These are phyloP conservation scores for Pteruthius melanotis DNA, from an alignment of 2,113 vertebrate genomes.

Conservation along the genomic window DNA sequence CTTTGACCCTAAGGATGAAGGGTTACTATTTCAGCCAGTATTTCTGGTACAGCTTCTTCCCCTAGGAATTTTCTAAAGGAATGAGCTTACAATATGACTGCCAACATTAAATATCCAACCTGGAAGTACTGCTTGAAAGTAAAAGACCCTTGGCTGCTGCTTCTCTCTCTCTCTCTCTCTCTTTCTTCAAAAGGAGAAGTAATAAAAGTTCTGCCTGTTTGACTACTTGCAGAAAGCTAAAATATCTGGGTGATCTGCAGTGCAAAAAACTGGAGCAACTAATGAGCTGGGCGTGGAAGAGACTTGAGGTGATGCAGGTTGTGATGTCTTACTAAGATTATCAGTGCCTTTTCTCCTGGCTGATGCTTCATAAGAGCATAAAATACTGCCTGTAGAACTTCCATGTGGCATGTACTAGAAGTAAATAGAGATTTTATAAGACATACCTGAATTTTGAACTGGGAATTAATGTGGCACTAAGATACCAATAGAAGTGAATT, in stretches of 20 bases:
- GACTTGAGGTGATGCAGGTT: background rate
- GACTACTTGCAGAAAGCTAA: background rate
- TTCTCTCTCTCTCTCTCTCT: background rate
- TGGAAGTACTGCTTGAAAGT: background rate
- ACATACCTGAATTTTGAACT: background rate
- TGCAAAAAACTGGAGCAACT: background rate
- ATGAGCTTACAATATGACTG: background rate
- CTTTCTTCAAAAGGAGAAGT: background rate
- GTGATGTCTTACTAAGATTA: background rate
- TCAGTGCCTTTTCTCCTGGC: background rate
- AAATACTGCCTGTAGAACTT: background rate
- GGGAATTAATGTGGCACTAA: background rate
- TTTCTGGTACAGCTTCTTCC: slow-evolving; percentile 4
- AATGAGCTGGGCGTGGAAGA: background rate
- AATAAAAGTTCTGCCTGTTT: background rate
- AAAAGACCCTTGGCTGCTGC: slow-evolving; percentile 2
- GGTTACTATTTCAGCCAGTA: slow-evolving; percentile 30
- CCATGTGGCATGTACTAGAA: background rate
- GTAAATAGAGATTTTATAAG: background rate
- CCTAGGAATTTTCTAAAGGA: slow-evolving; percentile 30
- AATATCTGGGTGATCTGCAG: background rate
- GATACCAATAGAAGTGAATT: background rate
- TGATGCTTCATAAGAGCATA: background rate
- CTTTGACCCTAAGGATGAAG: slow-evolving; percentile 42
- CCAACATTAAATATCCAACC: slow-evolving; percentile 40